phyloP scores from a whole-genome alignment of 2,113 vertebrate genomes.

The Eulacestoma nigropectus region DNA sequence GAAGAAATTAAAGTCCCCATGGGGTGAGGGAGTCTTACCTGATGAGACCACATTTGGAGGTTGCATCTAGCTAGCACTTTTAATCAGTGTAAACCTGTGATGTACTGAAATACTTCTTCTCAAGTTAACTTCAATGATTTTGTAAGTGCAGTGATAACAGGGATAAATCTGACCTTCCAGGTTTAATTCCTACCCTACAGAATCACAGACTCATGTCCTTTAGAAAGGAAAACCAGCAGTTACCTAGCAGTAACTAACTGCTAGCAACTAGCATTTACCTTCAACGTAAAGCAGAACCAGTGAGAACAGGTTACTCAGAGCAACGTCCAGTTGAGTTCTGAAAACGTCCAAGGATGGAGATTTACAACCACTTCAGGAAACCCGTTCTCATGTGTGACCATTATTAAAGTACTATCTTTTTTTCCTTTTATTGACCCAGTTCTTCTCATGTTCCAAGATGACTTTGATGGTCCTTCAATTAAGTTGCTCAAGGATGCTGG shows the following conservation, averaged over 20 bases:
- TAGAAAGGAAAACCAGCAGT: background rate
- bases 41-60: background rate
- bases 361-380: background rate
- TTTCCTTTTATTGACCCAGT: rapidly evolving
- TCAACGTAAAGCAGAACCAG: background rate
- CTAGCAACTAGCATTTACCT: background rate
- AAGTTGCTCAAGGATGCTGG: background rate
- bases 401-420: background rate
- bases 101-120: background rate
- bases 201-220: background rate
- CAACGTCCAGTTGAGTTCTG: background rate
- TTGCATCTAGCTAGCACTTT: background rate
- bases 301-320: background rate
- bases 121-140: background rate
- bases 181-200: background rate
- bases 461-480: background rate
- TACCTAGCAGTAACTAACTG: background rate
- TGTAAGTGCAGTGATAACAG: background rate
- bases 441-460: background rate
- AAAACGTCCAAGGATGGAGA: background rate
- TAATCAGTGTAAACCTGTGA: background rate
- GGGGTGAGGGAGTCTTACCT: rapidly evolving
- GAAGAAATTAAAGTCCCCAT: background rate
- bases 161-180: background rate
- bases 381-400: background rate